Conservation (phyloP, 2,113 vertebrate species). For the Halcyon senegalensis region DNA sequence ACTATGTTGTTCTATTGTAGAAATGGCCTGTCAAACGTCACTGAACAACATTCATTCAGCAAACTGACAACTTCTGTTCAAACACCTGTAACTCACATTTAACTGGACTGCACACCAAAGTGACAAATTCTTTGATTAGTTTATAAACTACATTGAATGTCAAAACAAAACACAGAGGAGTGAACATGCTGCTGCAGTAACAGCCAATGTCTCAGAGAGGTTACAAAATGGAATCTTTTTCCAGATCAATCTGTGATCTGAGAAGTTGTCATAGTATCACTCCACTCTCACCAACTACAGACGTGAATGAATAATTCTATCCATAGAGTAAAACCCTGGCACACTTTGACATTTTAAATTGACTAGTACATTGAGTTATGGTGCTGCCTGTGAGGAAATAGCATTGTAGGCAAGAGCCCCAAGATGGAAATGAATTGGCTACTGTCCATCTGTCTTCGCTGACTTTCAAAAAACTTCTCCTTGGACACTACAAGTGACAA, state of each 20-base stretch:
- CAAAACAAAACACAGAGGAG: slow-evolving; percentile 29
- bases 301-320: slow-evolving; percentile 59
- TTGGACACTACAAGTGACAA: background rate
- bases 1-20: background rate
- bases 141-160: slow-evolving; percentile 24
- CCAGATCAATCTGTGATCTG: slow-evolving; percentile 18
- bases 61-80: slow-evolving; percentile 1
- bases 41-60: background rate
- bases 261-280: slow-evolving; percentile 1
- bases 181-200: slow-evolving; percentile 7
- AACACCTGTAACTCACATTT: slow-evolving; percentile 15
- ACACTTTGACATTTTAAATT: slow-evolving; percentile 46
- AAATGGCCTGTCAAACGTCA: slow-evolving; percentile 22
- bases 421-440: slow-evolving; percentile 22
- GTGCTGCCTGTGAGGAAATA: slow-evolving; percentile 9
- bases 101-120: background rate
- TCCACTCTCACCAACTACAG: slow-evolving; percentile 18
- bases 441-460: slow-evolving; percentile 11
- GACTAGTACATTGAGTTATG: slow-evolving; percentile 39
- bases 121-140: slow-evolving; percentile 32
- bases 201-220: background rate
- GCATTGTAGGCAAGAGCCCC: background rate
- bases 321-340: slow-evolving; percentile 48
- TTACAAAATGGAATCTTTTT: slow-evolving; percentile 39
- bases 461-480: slow-evolving; percentile 33